Conservation (phyloP, 2,797 vertebrate genomes). For the Neomorphus geoffroyi region DNA sequence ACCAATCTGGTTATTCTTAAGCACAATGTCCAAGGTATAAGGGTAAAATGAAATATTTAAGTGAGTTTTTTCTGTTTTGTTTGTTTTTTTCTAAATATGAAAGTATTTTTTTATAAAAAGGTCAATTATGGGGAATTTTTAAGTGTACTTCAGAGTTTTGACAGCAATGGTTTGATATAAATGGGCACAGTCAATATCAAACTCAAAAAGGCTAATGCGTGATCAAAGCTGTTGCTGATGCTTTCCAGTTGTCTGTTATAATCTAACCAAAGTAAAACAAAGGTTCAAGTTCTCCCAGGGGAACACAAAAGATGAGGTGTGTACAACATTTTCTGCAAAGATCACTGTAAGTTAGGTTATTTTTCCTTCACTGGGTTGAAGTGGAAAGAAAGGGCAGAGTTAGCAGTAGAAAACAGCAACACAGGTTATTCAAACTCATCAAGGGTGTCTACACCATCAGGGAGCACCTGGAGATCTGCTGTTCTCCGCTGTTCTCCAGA, state of each 20-base stretch:
- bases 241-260: not conserved
- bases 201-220: not conserved
- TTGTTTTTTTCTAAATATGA: slow-evolving; percentile 47
- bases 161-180: slow-evolving; percentile 70
- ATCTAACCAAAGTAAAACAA: not conserved
- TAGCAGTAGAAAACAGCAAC: not conserved
- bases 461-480: not conserved
- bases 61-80: not conserved
- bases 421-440: not conserved
- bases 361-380: not conserved
- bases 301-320: not conserved
- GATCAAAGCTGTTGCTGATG: not conserved
- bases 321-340: not conserved
- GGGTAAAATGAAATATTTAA: slow-evolving; percentile 31
- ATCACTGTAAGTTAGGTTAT: not conserved
- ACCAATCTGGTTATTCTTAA: slow-evolving; percentile 60
- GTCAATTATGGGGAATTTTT: slow-evolving; percentile 11
- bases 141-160: slow-evolving; percentile 24
- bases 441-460: not conserved
- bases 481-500: not conserved
- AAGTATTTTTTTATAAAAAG: slow-evolving; percentile 34
- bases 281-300: not conserved
- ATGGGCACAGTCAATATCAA: slow-evolving; percentile 78
- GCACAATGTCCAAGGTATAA: slow-evolving; percentile 10
- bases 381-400: not conserved